A percentile compares a stretch with the other conserved stretches of the same genome.
These are phyloP conservation scores for Bergia puertoricense DNA, from an alignment of 92 coral and sea anemone genomes.

Conservation along the genomic window DNA sequence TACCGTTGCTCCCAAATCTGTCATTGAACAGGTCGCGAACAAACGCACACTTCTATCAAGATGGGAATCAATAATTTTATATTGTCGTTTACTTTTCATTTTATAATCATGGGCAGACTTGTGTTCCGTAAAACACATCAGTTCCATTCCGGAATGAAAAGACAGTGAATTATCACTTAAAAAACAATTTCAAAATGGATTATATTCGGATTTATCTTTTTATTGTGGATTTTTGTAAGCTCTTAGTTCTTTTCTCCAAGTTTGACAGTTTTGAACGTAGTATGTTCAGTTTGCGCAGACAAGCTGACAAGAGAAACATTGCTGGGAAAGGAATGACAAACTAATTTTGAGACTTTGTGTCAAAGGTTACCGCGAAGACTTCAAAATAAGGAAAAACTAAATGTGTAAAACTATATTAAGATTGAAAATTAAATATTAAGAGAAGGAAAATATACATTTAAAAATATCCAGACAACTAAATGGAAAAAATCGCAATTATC, in stretches of 20 bases:
- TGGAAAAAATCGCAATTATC: background rate
- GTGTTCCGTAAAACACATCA: background rate
- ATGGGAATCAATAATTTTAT: background rate
- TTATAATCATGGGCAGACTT: background rate
- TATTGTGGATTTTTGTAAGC: background rate
- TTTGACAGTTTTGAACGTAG: background rate
- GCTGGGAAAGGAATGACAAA: background rate
- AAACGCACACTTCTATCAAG: too few species aligned
- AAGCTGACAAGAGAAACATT: background rate
- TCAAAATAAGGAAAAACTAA: background rate
- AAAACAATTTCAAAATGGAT: background rate
- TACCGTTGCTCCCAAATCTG: too few species aligned
- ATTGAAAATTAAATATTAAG: too few species aligned
- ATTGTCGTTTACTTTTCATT: background rate
- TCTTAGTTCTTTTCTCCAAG: background rate
- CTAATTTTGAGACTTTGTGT: background rate
- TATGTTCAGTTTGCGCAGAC: background rate
- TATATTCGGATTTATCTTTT: background rate
- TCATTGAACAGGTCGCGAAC: too few species aligned
- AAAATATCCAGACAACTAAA: background rate
- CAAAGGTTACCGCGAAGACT: background rate
- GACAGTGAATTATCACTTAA: conserved; percentile 21
- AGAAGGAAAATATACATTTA: too few species aligned
- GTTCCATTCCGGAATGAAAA: background rate
- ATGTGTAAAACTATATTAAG: too few species aligned